Percentiles rank a stretch among this genome's conserved stretches.
Evolutionary conservation across 2,888 invertebrate genomes (phyloP).

Genomic region (Octodonta nipae): DNA sequence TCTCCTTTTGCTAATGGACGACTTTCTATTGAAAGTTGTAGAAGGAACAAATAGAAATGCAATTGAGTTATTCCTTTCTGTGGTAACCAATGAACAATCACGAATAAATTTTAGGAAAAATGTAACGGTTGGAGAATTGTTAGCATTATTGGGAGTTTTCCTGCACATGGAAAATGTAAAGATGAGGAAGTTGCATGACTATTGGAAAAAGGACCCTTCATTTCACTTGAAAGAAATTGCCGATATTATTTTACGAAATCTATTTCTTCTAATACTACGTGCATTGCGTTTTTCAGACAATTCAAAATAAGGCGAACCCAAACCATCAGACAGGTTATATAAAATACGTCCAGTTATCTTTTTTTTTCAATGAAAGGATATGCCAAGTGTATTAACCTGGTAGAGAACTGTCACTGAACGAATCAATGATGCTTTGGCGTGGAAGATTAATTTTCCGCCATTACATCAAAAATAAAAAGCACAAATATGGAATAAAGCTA

Average conservation of each 20-base stretch:
- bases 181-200: conserved; percentile 5
- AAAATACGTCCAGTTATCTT: conserved; percentile 27
- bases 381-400: conserved; percentile 13
- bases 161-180: conserved; percentile 2
- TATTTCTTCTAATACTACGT: conserved; percentile 3
- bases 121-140: conserved; percentile 4
- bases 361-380: conserved; percentile 21
- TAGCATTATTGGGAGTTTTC: background rate
- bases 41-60: conserved; percentile 1
- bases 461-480: conserved; percentile 25
- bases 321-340: conserved; percentile 7
- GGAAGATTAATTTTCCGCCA: conserved; percentile 24
- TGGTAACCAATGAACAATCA: background rate
- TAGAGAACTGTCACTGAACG: conserved; percentile 15
- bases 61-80: background rate
- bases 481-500: conserved; percentile 26
- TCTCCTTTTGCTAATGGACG: background rate
- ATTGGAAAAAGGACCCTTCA: conserved; percentile 2
- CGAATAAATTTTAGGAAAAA: background rate
- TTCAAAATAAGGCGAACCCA: conserved; percentile 4
- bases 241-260: conserved; percentile 1
- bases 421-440: conserved; percentile 18
- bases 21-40: background rate
- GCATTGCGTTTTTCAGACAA: conserved; percentile 2
- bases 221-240: background rate